Conservation (phyloP, 2,113 vertebrate genomes). For the Nannospalax galili region DNA sequence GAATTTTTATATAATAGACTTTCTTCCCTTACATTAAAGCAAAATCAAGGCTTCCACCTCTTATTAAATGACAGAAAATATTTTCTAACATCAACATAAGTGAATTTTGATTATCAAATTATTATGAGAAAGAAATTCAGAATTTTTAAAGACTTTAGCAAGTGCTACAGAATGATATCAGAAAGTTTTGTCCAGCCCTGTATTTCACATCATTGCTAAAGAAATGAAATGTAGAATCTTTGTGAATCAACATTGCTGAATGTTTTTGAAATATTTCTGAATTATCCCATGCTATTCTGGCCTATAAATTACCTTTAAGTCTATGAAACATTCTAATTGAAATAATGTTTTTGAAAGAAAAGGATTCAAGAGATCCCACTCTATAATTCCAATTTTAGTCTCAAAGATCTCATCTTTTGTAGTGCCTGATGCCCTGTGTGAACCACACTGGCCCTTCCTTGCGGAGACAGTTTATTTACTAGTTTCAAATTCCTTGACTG, state of each 20-base stretch:
- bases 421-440: neutral
- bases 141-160: neutral
- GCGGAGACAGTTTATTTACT: neutral
- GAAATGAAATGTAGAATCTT: constrained; percentile 3
- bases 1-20: constrained; percentile 7
- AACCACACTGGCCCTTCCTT: neutral
- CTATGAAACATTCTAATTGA: constrained; percentile 8
- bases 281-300: neutral
- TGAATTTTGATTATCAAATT: constrained; percentile 4
- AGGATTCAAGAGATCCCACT: neutral
- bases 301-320: neutral
- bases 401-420: neutral
- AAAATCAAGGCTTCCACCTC: constrained; percentile 8
- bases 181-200: neutral
- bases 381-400: neutral
- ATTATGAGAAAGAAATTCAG: constrained; percentile 32
- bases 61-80: neutral
- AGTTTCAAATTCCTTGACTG: neutral
- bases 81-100: neutral
- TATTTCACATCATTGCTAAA: neutral
- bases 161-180: constrained; percentile 16
- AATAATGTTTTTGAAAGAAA: neutral
- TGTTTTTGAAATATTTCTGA: constrained; percentile 37
- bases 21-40: neutral
- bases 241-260: constrained; percentile 29